A percentile compares a stretch with the other conserved stretches of the same genome.
phyloP scores from a whole-genome alignment of 2,888 invertebrate genomes.

The Synanthedon formicaeformis region DNA sequence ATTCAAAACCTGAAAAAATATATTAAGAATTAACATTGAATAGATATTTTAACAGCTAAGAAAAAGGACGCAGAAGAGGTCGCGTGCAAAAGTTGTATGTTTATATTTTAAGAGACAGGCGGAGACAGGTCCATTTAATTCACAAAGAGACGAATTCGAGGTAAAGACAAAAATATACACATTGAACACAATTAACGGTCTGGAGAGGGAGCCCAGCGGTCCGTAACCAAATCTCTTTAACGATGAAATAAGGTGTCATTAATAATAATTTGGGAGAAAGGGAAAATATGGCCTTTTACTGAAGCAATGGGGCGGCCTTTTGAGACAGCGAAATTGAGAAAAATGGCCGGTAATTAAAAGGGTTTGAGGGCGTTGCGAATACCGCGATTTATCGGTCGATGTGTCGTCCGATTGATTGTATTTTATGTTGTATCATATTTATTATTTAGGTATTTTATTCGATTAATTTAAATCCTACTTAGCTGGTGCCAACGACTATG shows the following conservation, averaged over 20 bases:
- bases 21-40: too few species aligned
- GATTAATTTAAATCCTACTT: neutral
- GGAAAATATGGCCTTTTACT: constrained; percentile 8
- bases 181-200: neutral
- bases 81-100: too few species aligned
- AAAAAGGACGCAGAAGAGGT: too few species aligned
- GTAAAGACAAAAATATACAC: neutral
- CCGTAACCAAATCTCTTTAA: constrained; percentile 8
- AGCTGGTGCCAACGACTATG: too few species aligned
- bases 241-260: constrained; percentile 12
- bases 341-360: constrained; percentile 14
- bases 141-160: too few species aligned
- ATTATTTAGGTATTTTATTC: neutral
- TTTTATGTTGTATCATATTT: neutral
- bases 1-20: too few species aligned
- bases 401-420: constrained; percentile 1
- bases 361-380: constrained; percentile 4
- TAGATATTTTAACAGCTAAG: too few species aligned
- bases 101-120: too few species aligned
- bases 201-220: neutral
- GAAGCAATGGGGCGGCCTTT: neutral
- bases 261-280: constrained; percentile 6
- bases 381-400: constrained; percentile 1
- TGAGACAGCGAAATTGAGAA: constrained; percentile 1
- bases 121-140: too few species aligned